phyloP scores from a whole-genome alignment of 2,888 invertebrate genomes.

The Polyommatus iphigenia region DNA sequence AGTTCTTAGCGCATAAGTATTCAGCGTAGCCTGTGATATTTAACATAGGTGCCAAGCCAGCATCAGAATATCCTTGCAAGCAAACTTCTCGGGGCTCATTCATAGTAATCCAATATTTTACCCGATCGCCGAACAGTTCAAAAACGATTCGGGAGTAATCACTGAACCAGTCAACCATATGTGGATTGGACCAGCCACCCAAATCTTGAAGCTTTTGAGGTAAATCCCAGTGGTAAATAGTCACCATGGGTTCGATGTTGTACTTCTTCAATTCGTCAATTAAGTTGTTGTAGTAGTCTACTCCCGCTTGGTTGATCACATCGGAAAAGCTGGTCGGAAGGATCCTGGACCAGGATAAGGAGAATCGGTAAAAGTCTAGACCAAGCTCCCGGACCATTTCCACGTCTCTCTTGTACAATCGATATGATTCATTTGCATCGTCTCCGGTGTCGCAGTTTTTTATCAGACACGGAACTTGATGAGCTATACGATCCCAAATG shows the following conservation, averaged over 20 bases:
- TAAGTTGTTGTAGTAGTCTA: constrained; percentile 50
- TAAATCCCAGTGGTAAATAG: constrained; percentile 70
- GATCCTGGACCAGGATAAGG: constrained; percentile 80
- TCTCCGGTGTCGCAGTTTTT: constrained; percentile 76
- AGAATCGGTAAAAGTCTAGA: constrained; percentile 70
- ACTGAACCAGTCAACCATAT: constrained; percentile 59
- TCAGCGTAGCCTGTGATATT: constrained; percentile 59
- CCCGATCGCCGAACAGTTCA: constrained; percentile 60
- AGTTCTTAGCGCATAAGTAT: constrained; percentile 65
- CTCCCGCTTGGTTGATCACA: constrained; percentile 65
- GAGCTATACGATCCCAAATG: constrained; percentile 81
- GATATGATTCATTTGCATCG: constrained; percentile 76
- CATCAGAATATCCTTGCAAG: constrained; percentile 58
- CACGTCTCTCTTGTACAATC: constrained; percentile 75
- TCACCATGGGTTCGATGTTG: constrained; percentile 78
- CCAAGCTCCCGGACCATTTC: constrained; percentile 57
- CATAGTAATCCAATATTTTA: constrained; percentile 71
- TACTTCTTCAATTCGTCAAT: constrained; percentile 73
- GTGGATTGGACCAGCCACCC: constrained; percentile 68
- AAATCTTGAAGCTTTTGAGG: constrained; percentile 64
- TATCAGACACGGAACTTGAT: constrained; percentile 63
- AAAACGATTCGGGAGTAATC: constrained; percentile 59
- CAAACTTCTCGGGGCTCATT: constrained; percentile 67
- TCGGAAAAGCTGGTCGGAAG: constrained; percentile 74
- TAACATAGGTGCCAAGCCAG: constrained; percentile 47